Evolutionary conservation across 1,140 invertebrate species (phyloP).

Genomic region (Campoletis sonorensis): DNA sequence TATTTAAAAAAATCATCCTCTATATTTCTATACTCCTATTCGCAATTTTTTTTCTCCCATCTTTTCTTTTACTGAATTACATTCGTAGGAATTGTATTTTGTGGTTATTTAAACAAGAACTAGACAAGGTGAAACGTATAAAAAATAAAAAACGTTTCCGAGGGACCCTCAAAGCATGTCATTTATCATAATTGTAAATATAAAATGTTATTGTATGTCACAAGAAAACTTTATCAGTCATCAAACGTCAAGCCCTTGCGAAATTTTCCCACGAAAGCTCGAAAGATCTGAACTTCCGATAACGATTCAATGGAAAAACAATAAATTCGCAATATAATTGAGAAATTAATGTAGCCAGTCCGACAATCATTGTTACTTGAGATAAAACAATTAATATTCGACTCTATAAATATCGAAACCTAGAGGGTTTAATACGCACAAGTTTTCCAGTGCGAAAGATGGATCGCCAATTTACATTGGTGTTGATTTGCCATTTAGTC

Average conservation of each 20-base stretch:
- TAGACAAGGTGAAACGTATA: no score
- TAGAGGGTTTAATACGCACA: background rate
- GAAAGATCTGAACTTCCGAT: background rate
- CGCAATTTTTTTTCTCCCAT: background rate
- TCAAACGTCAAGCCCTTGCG: background rate
- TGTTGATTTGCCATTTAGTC: background rate
- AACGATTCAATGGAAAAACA: background rate
- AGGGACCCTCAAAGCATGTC: no score
- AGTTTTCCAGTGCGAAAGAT: background rate
- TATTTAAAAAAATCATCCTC: no score
- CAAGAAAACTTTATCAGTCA: no score
- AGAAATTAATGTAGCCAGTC: background rate
- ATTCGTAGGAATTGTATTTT: no score
- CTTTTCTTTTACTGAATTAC: background rate
- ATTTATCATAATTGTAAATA: no score
- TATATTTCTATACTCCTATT: background rate
- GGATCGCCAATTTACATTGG: background rate
- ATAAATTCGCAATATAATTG: background rate
- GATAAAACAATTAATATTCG: conserved; percentile 4
- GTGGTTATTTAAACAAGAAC: no score
- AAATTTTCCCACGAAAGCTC: conserved; percentile 9
- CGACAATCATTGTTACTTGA: conserved; percentile 3
- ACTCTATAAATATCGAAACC: conserved; percentile 18
- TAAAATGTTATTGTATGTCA: no score
- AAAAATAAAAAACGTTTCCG: no score